A percentile compares a stretch with the other conserved stretches of the same genome.
Conservation (phyloP, 2,113 vertebrate genomes). For the Larimichthys polyactis region DNA sequence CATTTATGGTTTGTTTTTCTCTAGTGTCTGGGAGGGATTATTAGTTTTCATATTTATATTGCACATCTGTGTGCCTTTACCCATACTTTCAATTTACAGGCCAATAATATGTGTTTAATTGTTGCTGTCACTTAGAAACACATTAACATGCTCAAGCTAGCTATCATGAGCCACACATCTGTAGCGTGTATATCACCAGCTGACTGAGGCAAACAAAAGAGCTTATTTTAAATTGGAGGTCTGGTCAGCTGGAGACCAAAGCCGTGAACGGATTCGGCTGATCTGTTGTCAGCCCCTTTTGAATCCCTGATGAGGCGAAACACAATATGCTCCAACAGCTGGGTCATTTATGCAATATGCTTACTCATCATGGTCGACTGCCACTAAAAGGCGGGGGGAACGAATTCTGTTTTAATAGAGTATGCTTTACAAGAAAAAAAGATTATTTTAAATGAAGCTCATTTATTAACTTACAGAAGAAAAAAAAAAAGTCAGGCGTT, state of each 20-base stretch:
- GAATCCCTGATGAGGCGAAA: constrained; percentile 73
- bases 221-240: constrained; percentile 34
- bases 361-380: constrained; percentile 65
- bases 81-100: background rate
- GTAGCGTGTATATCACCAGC: constrained; percentile 46
- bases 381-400: constrained; percentile 19
- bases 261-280: constrained; percentile 52
- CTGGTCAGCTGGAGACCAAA: constrained; percentile 62
- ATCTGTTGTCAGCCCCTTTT: constrained; percentile 66
- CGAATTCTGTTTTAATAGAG: constrained; percentile 27
- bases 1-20: background rate
- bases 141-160: constrained; percentile 16
- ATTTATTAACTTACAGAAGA: background rate
- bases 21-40: background rate
- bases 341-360: constrained; percentile 75
- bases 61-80: background rate
- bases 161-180: constrained; percentile 50
- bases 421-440: background rate
- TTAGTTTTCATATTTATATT: background rate
- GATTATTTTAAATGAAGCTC: background rate
- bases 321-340: constrained; percentile 77
- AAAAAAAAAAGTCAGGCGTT: background rate
- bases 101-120: constrained; percentile 18
- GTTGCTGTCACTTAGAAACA: constrained; percentile 14
- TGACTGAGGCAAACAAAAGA: constrained; percentile 42